phyloP scores from a whole-genome alignment of 2,113 vertebrate genomes.

The Daphoenositta chrysoptera region DNA sequence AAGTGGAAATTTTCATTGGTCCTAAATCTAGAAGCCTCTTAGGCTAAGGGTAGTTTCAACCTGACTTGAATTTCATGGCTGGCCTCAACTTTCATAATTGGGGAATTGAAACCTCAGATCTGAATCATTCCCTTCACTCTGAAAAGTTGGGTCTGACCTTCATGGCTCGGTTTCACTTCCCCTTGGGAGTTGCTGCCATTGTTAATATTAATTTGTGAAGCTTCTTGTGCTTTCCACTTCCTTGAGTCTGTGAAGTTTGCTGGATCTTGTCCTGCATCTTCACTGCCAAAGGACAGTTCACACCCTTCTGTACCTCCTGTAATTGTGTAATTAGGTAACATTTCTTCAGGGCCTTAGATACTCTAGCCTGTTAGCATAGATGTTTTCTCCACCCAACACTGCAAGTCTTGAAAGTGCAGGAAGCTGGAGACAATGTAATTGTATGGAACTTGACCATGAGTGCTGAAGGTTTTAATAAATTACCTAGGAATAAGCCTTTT shows the following conservation, averaged over 20 bases:
- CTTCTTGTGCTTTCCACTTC: slow-evolving; percentile 49
- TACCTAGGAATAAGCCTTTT: slow-evolving; percentile 35
- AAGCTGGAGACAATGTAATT: slow-evolving; percentile 36
- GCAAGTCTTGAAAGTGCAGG: slow-evolving; percentile 34
- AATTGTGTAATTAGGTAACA: slow-evolving; percentile 54
- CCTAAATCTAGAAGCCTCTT: background rate
- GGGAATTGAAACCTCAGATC: slow-evolving; percentile 9
- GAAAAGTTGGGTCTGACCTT: slow-evolving; percentile 10
- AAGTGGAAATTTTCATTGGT: background rate
- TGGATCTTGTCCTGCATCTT: slow-evolving; percentile 57
- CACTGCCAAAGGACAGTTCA: slow-evolving; percentile 56
- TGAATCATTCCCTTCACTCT: slow-evolving; percentile 3
- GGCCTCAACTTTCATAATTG: background rate
- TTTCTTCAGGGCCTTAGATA: slow-evolving; percentile 53
- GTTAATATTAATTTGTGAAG: slow-evolving; percentile 46
- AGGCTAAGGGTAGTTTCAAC: background rate
- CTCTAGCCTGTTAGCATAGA: slow-evolving; percentile 19
- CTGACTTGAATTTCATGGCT: background rate
- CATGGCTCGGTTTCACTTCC: slow-evolving; percentile 26
- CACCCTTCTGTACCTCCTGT: slow-evolving; percentile 41
- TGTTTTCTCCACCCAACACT: slow-evolving; percentile 20
- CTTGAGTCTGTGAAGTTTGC: slow-evolving; percentile 53
- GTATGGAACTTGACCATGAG: slow-evolving; percentile 35
- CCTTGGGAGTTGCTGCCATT: slow-evolving; percentile 9
- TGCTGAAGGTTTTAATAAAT: slow-evolving; percentile 44